phyloP scores from a whole-genome alignment of 2,113 vertebrate genomes.

The Junco hyemalis region DNA sequence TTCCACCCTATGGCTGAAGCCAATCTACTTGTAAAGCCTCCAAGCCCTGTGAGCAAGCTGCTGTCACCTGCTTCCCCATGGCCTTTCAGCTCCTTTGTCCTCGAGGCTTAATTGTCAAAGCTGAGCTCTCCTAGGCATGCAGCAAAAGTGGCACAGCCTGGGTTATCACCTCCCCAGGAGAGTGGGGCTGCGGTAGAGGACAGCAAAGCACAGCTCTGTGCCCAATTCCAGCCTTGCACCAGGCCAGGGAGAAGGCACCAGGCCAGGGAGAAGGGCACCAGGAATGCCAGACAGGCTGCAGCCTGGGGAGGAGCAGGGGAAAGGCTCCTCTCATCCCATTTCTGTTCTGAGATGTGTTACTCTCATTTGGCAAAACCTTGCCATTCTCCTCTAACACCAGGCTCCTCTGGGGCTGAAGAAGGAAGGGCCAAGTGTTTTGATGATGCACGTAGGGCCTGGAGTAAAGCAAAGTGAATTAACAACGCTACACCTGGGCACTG shows the following conservation, averaged over 20 bases:
- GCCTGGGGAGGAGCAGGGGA: not conserved
- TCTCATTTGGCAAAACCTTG: not conserved
- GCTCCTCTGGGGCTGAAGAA: not conserved
- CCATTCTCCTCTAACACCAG: not conserved
- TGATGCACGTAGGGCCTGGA: not conserved
- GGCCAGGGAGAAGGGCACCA: accelerated
- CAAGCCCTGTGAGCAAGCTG: not conserved
- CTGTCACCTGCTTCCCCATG: not conserved
- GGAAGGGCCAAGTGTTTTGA: not conserved
- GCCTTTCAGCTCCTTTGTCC: not conserved
- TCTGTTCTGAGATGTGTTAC: not conserved
- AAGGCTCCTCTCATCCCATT: not conserved
- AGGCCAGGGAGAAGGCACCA: not conserved
- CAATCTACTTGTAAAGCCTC: not conserved
- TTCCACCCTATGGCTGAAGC: not conserved
- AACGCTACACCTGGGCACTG: not conserved
- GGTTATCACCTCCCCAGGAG: not conserved
- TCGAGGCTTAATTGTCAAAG: accelerated
- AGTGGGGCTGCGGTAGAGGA: not conserved
- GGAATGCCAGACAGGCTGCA: accelerated
- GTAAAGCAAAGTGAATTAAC: not conserved
- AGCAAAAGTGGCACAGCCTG: not conserved
- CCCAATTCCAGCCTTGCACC: not conserved
- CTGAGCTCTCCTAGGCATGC: accelerated
- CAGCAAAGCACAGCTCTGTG: not conserved